phyloP scores from a whole-genome alignment of 1,140 invertebrate genomes.

The Macrocentrus cingulum region DNA sequence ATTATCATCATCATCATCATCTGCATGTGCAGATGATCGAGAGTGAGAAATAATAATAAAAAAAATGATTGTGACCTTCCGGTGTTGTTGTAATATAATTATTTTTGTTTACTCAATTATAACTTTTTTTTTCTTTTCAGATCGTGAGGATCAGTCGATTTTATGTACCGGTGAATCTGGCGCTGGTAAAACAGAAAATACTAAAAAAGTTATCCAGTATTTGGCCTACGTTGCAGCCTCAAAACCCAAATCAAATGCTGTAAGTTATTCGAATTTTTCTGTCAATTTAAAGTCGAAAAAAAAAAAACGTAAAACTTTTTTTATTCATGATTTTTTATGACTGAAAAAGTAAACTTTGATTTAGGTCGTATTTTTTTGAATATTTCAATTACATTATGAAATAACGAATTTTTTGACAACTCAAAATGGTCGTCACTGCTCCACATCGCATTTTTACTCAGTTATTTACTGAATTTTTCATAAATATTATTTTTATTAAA shows the following conservation, averaged over 20 bases:
- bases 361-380: no score
- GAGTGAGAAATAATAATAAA: background rate
- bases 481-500: no score
- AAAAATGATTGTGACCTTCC: background rate
- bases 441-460: no score
- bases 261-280: slow-evolving; percentile 59
- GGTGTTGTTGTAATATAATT: no score
- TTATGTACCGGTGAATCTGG: slow-evolving; percentile 99
- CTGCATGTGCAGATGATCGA: background rate
- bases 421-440: no score
- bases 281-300: background rate
- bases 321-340: no score
- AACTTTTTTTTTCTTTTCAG: slow-evolving; percentile 64
- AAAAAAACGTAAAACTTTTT: no score
- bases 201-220: slow-evolving; percentile 99
- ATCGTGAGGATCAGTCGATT: slow-evolving; percentile 99
- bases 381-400: no score
- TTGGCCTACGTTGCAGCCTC: slow-evolving; percentile 97
- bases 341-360: no score
- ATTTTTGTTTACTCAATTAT: no score
- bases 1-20: background rate
- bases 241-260: slow-evolving; percentile 89
- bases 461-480: no score
- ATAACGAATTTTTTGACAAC: no score
- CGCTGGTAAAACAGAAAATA: slow-evolving; percentile 99